These are phyloP conservation scores for Samia ricini DNA, from an alignment of 1,140 invertebrate species.

Conservation along the genomic window DNA sequence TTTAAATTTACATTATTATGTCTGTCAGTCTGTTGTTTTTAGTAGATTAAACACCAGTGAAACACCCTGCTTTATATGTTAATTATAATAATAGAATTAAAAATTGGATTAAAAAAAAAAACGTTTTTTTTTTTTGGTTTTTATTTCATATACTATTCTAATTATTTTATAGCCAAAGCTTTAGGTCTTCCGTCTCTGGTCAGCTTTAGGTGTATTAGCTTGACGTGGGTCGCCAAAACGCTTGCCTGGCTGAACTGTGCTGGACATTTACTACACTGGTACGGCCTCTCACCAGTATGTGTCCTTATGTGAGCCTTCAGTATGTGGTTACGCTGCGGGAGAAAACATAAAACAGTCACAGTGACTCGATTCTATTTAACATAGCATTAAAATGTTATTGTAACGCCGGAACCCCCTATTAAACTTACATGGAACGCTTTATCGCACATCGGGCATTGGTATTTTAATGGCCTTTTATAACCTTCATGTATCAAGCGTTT, in stretches of 20 bases:
- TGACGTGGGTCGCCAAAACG: conserved; percentile 46
- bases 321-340: conserved; percentile 47
- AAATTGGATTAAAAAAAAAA: background rate
- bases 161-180: conserved; percentile 3
- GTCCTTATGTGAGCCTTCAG: conserved; percentile 59
- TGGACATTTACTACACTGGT: conserved; percentile 75
- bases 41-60: too few species aligned
- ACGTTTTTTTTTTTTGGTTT: background rate
- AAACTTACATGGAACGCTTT: conserved; percentile 62
- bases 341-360: conserved; percentile 4
- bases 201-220: conserved; percentile 48
- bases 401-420: too few species aligned
- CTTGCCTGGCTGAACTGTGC: conserved; percentile 73
- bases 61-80: too few species aligned
- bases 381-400: too few species aligned
- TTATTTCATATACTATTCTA: background rate
- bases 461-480: conserved; percentile 48
- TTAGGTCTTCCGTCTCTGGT: conserved; percentile 51
- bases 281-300: conserved; percentile 80
- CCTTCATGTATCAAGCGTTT: conserved; percentile 54
- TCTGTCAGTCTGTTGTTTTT: too few species aligned
- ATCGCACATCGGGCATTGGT: conserved; percentile 56
- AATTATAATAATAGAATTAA: too few species aligned
- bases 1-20: too few species aligned
- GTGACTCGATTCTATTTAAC: background rate